Evolutionary conservation across 2,113 vertebrate genomes (phyloP), one percentile per base, ranked within the genome.

Genomic region (Datnioides undecimradiatus): DNA sequence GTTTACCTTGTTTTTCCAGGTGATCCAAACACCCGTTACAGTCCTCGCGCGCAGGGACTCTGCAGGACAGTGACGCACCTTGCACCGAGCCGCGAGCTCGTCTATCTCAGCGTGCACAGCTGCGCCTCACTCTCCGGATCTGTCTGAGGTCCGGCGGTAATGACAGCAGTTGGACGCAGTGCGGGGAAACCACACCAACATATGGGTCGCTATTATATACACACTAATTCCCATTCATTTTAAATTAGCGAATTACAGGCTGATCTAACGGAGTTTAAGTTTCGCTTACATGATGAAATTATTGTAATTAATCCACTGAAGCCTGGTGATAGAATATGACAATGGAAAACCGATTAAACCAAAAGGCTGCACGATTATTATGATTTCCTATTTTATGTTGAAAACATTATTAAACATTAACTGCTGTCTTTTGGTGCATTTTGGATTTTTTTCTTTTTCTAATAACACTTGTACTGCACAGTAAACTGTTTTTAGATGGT

Each of bases 101-200:
- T 29, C 4, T 14, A 0, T 23, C 9, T 25, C n/a, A 1, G 6
- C 10, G 29, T 11, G 54, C 54, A 33, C 45, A 34, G 51, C n/a
- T 29, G 57, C 27, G 34, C 23, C 36, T 66, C 34, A 1, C 19
- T 55, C n/a, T 33, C 9, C 5, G 46, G 23, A 4, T 46, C 36
- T 21, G 17, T 2, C 17, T 3, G 19, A 36, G 27, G 21, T 23
- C 23, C 33, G 21, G 46, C 21, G 34, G 2, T 45, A 41, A 55
- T 7, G 17, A 8, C 52, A 45, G 31, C 70, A 74, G 70, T 29
- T 66, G 63, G 36, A 52, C 48, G 14, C 60, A 25, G 34, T 41
- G 52, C 34, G 21, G 34, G 34, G 43, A 59, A 23, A 13, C 0
- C 19, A 33, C 45, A 13, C 2, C 3, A 45, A 45, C 78, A 66